Conservation (phyloP, 2,113 vertebrate species). For the Grammomys dolichurus region DNA sequence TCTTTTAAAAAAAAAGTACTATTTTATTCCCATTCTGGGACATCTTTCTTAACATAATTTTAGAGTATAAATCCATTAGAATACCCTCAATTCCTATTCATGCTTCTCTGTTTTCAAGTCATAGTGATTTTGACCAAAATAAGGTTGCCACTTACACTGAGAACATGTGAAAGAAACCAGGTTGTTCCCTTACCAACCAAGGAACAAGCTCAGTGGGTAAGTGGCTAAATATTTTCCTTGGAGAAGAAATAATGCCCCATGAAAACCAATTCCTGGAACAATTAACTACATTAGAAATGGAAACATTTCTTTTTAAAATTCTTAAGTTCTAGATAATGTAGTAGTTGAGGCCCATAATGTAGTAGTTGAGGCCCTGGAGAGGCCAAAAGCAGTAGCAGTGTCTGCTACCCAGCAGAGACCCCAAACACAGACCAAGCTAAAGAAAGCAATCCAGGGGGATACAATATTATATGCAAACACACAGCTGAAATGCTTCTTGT, state of each 20-base stretch:
- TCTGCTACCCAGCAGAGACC: slow-evolving; percentile 53
- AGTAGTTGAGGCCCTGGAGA: slow-evolving; percentile 76
- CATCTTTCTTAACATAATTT: not conserved
- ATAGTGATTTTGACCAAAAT: not conserved
- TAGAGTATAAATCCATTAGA: slow-evolving; percentile 1
- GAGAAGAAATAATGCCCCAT: slow-evolving; percentile 46
- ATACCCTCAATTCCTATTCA: slow-evolving; percentile 28
- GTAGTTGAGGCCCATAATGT: slow-evolving; percentile 53
- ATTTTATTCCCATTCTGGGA: slow-evolving; percentile 27
- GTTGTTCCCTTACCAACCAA: slow-evolving; percentile 17
- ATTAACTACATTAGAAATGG: slow-evolving; percentile 51
- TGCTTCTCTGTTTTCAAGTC: not conserved
- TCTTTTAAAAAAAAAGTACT: not conserved
- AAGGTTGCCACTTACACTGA: not conserved
- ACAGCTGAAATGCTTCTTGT: not conserved
- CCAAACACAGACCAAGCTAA: slow-evolving; percentile 63
- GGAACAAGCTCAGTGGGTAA: slow-evolving; percentile 53
- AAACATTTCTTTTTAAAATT: not conserved
- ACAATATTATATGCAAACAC: slow-evolving; percentile 38
- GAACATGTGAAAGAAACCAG: slow-evolving; percentile 37
- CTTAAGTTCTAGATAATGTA: not conserved
- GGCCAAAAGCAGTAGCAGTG: slow-evolving; percentile 72
- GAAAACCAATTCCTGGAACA: slow-evolving; percentile 53
- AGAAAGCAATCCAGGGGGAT: slow-evolving; percentile 80
- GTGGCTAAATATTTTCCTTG: slow-evolving; percentile 48